phyloP scores from a whole-genome alignment of 1,140 invertebrate species.

The Plectus sambesii region DNA sequence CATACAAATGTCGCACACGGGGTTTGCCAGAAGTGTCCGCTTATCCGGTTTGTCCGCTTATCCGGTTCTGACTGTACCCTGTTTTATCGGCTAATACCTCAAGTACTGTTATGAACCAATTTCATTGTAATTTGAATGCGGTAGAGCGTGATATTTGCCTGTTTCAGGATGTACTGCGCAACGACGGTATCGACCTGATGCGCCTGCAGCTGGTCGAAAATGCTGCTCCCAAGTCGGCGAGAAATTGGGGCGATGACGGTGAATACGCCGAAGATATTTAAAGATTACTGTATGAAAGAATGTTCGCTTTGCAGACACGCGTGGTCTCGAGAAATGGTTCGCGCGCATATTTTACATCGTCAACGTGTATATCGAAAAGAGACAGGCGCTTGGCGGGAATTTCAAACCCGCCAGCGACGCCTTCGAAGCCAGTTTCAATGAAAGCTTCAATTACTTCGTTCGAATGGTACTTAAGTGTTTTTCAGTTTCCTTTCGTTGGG shows the following conservation, averaged over 20 bases:
- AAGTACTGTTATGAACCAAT: too few relatives aligned
- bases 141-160: too few relatives aligned
- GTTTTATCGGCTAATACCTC: too few relatives aligned
- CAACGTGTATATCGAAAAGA: conserved; percentile 21
- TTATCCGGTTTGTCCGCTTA: too few relatives aligned
- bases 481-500: conserved; percentile 6
- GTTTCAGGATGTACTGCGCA: conserved; percentile 27
- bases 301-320: conserved; percentile 25
- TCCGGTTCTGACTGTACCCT: too few relatives aligned
- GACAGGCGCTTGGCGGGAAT: background rate
- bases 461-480: conserved; percentile 22
- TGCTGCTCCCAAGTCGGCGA: conserved; percentile 26
- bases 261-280: conserved; percentile 2
- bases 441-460: conserved; percentile 37
- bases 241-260: conserved; percentile 35
- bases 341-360: conserved; percentile 25
- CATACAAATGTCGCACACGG: too few relatives aligned
- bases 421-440: conserved; percentile 16
- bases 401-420: too few relatives aligned
- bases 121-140: too few relatives aligned
- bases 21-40: too few relatives aligned
- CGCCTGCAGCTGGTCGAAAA: conserved; percentile 31
- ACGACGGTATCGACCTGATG: conserved; percentile 35
- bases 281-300: conserved; percentile 16
- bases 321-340: conserved; percentile 33